Conservation (phyloP, 2,888 invertebrate species). For the Sinhomidia bicolor region DNA sequence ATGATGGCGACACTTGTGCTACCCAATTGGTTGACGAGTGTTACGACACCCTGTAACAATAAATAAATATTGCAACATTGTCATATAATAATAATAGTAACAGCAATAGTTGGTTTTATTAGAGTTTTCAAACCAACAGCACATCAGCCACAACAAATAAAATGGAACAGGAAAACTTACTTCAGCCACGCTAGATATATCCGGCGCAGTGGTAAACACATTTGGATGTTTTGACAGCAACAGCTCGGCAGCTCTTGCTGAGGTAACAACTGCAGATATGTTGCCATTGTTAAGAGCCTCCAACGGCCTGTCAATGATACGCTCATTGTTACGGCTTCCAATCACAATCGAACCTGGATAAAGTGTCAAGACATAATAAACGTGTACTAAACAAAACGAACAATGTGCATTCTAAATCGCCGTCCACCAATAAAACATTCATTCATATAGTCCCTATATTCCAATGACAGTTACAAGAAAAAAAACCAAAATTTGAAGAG, state of each 20-base stretch:
- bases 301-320: conserved; percentile 79
- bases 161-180: conserved; percentile 70
- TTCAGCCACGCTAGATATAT: conserved; percentile 80
- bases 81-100: neutral
- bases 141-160: neutral
- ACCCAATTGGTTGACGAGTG: conserved; percentile 80
- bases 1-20: conserved; percentile 80
- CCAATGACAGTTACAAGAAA: no score
- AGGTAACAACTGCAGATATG: conserved; percentile 79
- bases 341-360: conserved; percentile 78
- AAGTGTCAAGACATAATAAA: neutral
- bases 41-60: conserved; percentile 80
- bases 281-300: conserved; percentile 79
- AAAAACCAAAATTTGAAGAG: no score
- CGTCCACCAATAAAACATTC: no score
- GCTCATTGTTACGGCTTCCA: conserved; percentile 79
- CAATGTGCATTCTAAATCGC: no score
- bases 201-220: conserved; percentile 81
- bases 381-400: no score
- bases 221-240: conserved; percentile 79
- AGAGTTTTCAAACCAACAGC: neutral
- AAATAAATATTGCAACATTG: no score
- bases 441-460: no score
- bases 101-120: neutral
- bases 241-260: conserved; percentile 78